Evolutionary conservation across 2,113 vertebrate genomes (phyloP).

Genomic region (Progne subis): DNA sequence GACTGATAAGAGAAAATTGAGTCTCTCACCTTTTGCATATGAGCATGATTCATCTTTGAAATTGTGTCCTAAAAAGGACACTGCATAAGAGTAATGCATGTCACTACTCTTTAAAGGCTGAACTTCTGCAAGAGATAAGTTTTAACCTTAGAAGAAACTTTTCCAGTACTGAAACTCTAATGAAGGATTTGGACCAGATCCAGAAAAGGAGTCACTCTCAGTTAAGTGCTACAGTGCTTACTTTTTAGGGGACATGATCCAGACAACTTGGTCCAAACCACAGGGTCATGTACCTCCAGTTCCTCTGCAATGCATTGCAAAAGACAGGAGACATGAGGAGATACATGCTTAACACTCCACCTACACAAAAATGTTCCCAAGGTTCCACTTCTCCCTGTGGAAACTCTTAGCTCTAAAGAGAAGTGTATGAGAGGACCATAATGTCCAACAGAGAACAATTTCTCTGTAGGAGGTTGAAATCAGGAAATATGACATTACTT

Average conservation of each 20-base stretch:
- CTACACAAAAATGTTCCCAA: neutral
- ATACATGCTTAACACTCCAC: neutral
- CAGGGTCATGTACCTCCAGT: neutral
- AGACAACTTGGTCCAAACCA: neutral
- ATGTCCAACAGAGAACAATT: neutral
- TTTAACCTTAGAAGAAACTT: neutral
- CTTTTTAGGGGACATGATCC: neutral
- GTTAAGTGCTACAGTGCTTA: neutral
- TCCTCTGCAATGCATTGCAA: neutral
- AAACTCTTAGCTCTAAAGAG: neutral
- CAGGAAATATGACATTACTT: neutral
- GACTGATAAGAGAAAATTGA: slow-evolving; percentile 50
- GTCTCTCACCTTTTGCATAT: slow-evolving; percentile 34
- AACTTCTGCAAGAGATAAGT: neutral
- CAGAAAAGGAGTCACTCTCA: neutral
- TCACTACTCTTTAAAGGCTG: neutral
- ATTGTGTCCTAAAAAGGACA: neutral
- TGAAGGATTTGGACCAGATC: neutral
- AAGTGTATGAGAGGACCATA: neutral
- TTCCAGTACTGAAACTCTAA: neutral
- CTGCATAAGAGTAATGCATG: neutral
- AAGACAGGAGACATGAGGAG: neutral
- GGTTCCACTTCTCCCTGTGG: neutral
- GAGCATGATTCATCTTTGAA: slow-evolving; percentile 51
- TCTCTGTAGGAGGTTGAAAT: neutral